Conservation (phyloP, 2,113 vertebrate genomes). For the Halichoerus grypus region DNA sequence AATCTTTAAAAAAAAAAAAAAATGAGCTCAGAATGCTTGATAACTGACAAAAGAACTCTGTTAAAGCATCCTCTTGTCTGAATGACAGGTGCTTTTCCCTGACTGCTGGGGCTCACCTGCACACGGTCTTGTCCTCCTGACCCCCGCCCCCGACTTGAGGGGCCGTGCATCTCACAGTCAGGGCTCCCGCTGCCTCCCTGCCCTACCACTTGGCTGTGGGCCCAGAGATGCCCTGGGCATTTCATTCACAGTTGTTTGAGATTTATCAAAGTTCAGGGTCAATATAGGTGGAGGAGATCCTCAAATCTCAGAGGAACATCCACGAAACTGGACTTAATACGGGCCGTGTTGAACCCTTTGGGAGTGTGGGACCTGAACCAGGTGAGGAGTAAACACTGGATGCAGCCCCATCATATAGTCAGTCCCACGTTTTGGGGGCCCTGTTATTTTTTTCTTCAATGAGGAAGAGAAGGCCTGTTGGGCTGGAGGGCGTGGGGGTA, state of each 20-base stretch:
- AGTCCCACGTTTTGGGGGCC: background rate
- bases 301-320: background rate
- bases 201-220: background rate
- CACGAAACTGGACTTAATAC: background rate
- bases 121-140: fast-evolving
- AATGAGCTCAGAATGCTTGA: background rate
- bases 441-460: background rate
- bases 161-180: fast-evolving
- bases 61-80: too few species aligned
- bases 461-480: background rate
- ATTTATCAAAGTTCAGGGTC: background rate
- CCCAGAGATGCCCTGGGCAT: background rate
- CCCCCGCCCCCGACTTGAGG: fast-evolving
- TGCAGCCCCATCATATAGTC: background rate
- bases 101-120: background rate
- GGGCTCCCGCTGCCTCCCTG: background rate
- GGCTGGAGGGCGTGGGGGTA: background rate
- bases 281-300: background rate
- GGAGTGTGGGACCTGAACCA: background rate
- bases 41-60: background rate
- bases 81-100: background rate
- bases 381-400: too few species aligned
- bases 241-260: background rate
- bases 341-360: background rate
- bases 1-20: background rate